Base-by-base conservation (phyloP, 2,797 vertebrate genomes). In the Calcarius lapponicus region DNA sequence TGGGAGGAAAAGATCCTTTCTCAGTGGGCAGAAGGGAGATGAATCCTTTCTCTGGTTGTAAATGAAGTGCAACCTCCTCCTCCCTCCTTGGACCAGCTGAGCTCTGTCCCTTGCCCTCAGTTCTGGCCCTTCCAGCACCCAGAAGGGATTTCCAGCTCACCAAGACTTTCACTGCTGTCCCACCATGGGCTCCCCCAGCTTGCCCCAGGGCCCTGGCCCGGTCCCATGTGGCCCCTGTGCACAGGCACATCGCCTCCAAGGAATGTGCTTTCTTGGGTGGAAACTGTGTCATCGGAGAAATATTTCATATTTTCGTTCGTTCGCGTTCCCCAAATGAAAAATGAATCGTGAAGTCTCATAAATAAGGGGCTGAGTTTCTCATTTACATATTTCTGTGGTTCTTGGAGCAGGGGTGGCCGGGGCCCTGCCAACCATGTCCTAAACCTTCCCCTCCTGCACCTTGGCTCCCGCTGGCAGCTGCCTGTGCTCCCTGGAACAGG, bases 361-460 rank as follows among this genome's bases (percentile, higher is more conserved):
- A 96, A 92, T 95, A 97, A 89, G 81, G 62, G 78, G 84, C 96
- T 1, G 32, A 96, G 95, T 79, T 91, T 82, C 96, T 92, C 28
- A 90, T 96, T 96, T 97, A 81, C 97, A 97, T 95, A 95, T 94
- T 97, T 96, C 86, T 97, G 97, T 53, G 31, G 96, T 95, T 97
- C 93, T 97, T 96, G 60, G 95, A 95, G 78, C 25, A 12, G 51
- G 25, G 60, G 78, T 28, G 5, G 72, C 72, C 4, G 2, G 8
- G 11, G 65, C 56, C n/a, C 31, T 96, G 95, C 97, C 97, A 97
- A 66, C 96, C 90, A 22, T 94, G 96, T 96, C 92, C 96, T 97
- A 86, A 84, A 75, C 79, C 80, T 93, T 91, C 81, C 45, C 67
- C 86, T 72, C 2, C 2, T 79, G 38, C 89, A 74, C 95, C 85